Base-by-base conservation (phyloP, 2,888 invertebrate species). In the Folsomia manolachei region DNA sequence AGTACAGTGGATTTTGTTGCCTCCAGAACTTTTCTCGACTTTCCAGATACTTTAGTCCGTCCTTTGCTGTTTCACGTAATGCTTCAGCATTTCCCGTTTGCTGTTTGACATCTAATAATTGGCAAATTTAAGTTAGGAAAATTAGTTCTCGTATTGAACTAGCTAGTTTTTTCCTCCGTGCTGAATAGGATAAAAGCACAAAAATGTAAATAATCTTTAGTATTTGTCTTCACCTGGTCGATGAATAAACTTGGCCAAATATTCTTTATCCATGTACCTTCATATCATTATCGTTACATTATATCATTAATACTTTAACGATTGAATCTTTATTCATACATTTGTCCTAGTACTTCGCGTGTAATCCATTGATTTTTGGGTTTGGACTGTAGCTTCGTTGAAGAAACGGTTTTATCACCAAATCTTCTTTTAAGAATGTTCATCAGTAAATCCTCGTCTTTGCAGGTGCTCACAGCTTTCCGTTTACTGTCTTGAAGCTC, bases 1-100 rank as follows among this genome's bases (percentile, higher is more conserved):
- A 74, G 39, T 79, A 79, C 23, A 80, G 71, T 18, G 80, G 80
- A 74, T 79, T 79, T 39, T 79, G 80, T 27, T 79, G 79, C 63
- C 80, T 75, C 79, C 79, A 80, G 39, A 80, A 79, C 51, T 75
- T 64, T 68, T 80, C 76, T 26, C 80, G 70, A 62, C 71, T 71
- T 69, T 80, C 75, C 60, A 80, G 68, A 74, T 80, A 80, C 25
- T 78, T 73, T 11, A 80, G 70, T 7, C 77, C 80, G 24, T 79
- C 79, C 19, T 60, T 70, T 7, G 78, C 80, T 65, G 77, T 76
- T 53, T 75, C 77, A 53, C 79, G 72, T 27, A 79, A 75, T 24
- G 73, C 75, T n/a, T 80, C 75, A 1, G 71, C 69, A 27, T 71
- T 24, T 53, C 71, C 71, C 27, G 62, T 69, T 63, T 74, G 74